phyloP scores from a whole-genome alignment of 2,113 vertebrate species.

The Pelecanoides urinatrix region DNA sequence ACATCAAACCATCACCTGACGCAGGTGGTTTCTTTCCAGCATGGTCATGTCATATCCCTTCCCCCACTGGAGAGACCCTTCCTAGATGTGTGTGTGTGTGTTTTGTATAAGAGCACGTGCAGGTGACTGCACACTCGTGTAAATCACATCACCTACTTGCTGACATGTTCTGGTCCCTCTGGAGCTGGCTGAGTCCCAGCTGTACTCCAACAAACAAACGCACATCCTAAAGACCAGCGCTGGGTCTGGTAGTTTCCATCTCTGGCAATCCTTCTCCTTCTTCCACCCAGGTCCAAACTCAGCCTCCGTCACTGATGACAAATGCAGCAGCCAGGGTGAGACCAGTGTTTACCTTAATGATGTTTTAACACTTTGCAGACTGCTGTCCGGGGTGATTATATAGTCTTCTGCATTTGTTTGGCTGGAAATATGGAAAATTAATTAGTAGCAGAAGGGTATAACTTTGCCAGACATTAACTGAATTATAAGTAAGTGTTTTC shows the following conservation, averaged over 20 bases:
- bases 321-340: not conserved
- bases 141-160: not conserved
- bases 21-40: not conserved
- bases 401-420: not conserved
- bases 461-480: conserved; percentile 27
- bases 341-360: not conserved
- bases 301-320: not conserved
- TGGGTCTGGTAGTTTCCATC: not conserved
- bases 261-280: not conserved
- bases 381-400: not conserved
- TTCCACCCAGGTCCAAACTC: not conserved
- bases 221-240: not conserved
- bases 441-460: conserved; percentile 34
- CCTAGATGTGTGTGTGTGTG: not conserved
- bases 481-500: conserved; percentile 32
- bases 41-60: not conserved
- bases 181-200: not conserved
- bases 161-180: not conserved
- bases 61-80: not conserved
- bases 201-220: not conserved
- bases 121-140: accelerated
- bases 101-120: not conserved
- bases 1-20: not conserved
- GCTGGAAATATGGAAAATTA: conserved; percentile 50
- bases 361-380: conserved; percentile 31